phyloP scores from a whole-genome alignment of 1,140 invertebrate species.

The Ylistrum balloti region DNA sequence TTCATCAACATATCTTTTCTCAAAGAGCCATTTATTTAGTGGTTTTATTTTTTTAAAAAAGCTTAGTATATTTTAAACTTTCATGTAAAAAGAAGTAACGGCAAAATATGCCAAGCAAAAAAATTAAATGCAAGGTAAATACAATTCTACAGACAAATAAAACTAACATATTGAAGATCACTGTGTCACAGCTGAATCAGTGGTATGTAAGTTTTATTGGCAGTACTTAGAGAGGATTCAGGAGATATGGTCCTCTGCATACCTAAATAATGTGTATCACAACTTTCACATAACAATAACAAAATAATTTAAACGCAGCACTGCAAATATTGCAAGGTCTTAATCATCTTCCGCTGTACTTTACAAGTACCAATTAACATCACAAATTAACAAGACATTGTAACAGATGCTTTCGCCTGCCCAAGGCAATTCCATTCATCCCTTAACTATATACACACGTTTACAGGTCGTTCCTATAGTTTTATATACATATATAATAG shows the following conservation, averaged over 20 bases:
- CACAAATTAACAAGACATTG: background rate
- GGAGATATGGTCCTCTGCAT: constrained; percentile 31
- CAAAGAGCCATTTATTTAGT: constrained; percentile 27
- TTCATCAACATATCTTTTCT: constrained; percentile 34
- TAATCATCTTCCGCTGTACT: background rate
- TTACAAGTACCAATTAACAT: constrained; percentile 28
- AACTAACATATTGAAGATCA: background rate
- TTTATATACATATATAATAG: background rate
- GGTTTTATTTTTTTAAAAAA: background rate
- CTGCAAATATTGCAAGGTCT: constrained; percentile 31
- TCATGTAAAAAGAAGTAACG: constrained; percentile 39
- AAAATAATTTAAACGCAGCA: constrained; percentile 40
- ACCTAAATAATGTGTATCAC: constrained; percentile 35
- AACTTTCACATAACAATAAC: constrained; percentile 40
- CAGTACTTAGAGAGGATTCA: background rate
- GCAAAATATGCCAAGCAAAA: constrained; percentile 30
- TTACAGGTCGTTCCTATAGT: background rate
- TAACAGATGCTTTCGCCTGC: constrained; percentile 2
- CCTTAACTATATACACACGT: background rate
- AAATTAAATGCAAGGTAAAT: constrained; percentile 40
- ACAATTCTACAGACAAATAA: constrained; percentile 35
- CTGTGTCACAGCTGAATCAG: background rate
- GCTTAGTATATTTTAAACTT: background rate
- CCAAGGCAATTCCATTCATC: constrained; percentile 2
- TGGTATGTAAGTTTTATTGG: background rate